Evolutionary conservation across 2,888 invertebrate species (phyloP), one percentile per base, ranked within the genome.

Genomic region (Allolobophora icterica): DNA sequence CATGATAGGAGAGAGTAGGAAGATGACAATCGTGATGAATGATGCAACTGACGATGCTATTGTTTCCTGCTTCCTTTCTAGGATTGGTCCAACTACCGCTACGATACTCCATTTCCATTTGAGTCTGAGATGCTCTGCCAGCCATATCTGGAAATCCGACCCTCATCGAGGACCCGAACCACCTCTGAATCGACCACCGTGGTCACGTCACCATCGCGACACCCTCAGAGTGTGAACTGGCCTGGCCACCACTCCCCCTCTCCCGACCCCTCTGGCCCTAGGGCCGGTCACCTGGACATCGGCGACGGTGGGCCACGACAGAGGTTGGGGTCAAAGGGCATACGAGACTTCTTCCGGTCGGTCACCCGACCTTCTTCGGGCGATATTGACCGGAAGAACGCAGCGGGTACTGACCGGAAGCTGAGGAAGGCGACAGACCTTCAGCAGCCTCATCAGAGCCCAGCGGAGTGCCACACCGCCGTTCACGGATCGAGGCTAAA

Each of bases 61-160:
- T 87, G 35, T n/a, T 71, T 19, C 42, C 52, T 52, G 1, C 24
- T 52, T 2, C 52, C 6, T 24, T 6, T 52, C 1, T 52, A 71
- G 71, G 71, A 71, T 71, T 71, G 71, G 30, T n/a, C 71, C 71
- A 71, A 71, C 71, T 71, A 71, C 71, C 71, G 71, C 30, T 71
- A 38, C 34, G 35, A 35, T 1, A n/a, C 87, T 87, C 87, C 87
- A 6, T 38, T 38, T 38, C 35, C 87, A 0, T 34, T 34, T 38
- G 87, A 87, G 38, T 87, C 87, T 1, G 35, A 38, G 35, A 87
- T 87, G 87, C n/a, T 87, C 35, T 35, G 87, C 35, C 35, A 87
- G 8, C 21, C 87, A 38, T 87, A n/a, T 87, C 87, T 35, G 38
- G 87, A 35, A 17, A 35, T 87, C 87, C 87, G 34, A 1, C 24